Evolutionary conservation across 2,797 vertebrate species (phyloP), one percentile per base, ranked within the genome.

Genomic region (Anabacerthia variegaticeps): DNA sequence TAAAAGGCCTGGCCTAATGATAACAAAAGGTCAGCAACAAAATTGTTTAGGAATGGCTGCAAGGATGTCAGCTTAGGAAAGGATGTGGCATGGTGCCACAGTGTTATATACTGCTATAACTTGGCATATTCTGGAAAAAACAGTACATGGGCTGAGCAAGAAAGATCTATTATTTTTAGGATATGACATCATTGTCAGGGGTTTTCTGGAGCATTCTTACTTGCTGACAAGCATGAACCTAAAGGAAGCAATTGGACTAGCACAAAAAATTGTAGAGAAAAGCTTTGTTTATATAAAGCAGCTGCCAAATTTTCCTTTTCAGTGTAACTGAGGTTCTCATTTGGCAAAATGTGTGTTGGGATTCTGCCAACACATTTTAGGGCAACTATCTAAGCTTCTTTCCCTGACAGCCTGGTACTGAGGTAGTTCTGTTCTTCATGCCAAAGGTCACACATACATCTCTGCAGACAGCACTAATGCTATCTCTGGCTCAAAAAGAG

Each of bases 291-390:
- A 88, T 41, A 62, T 78, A 44, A 92, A 93, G 65, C 6, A 32
- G 23, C 83, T 95, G 88, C 90, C 83, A 92, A 84, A 84, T 92
- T 90, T 90, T 76, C 66, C 79, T 92, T 88, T 75, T 79, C 90
- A 81, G 75, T 44, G 54, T 85, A 95, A 95, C 1, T 84, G 93
- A 89, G 67, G 90, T 82, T 94, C 85, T 88, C 55, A 78, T 95
- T 78, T 69, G 77, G 69, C 5, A 5, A 84, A 94, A 92, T 0
- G 2, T 21, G 34, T 49, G 62, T 27, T 88, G 83, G 59, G 71
- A 76, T 88, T 69, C 73, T 86, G 85, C 90, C 94, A 90, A 30
- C 17, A 55, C 6, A 30, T 86, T 76, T 90, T 48, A 94, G 88
- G 65, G 89, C 83, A 95, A 75, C 69, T 77, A 44, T 86, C 79